Evolutionary conservation across 2,797 vertebrate genomes (phyloP).

Genomic region (Pogoniulus pusillus): DNA sequence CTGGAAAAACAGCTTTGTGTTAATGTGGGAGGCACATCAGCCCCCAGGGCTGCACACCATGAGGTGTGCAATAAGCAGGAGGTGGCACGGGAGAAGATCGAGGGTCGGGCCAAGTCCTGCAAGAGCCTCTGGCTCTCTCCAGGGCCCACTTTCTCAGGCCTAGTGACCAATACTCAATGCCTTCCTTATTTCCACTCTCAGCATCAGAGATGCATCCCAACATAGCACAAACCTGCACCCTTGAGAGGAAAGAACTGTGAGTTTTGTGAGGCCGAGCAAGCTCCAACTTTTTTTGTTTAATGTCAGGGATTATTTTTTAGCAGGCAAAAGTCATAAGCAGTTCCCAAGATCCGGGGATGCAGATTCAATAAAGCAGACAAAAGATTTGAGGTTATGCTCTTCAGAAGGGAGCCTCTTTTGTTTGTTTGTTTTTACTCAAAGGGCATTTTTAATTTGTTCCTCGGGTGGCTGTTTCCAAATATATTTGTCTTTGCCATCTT

Average conservation of each 20-base stretch:
- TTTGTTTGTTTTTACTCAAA: conserved; percentile 62
- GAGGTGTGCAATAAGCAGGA: not conserved
- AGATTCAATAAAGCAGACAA: conserved; percentile 63
- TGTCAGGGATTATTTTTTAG: conserved; percentile 28
- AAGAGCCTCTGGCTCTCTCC: not conserved
- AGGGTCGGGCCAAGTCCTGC: not conserved
- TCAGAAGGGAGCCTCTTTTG: conserved; percentile 63
- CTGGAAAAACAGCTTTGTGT: not conserved
- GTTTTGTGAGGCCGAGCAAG: not conserved
- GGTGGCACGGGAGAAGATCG: not conserved
- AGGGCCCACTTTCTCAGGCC: not conserved
- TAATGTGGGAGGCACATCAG: not conserved
- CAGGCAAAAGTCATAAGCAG: conserved; percentile 35
- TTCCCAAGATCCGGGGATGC: conserved; percentile 56
- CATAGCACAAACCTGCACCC: not conserved
- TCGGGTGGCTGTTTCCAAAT: conserved; percentile 55
- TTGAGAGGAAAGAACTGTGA: not conserved
- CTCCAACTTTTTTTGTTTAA: conserved; percentile 9
- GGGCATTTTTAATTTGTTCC: conserved; percentile 66
- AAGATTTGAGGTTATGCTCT: conserved; percentile 62
- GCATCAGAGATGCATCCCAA: not conserved
- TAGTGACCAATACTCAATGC: not conserved
- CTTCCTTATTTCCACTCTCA: not conserved
- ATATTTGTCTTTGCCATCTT: conserved; percentile 63
- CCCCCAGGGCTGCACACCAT: not conserved